Base-by-base conservation (phyloP, 2,888 invertebrate species). In the Eledona agricola region DNA sequence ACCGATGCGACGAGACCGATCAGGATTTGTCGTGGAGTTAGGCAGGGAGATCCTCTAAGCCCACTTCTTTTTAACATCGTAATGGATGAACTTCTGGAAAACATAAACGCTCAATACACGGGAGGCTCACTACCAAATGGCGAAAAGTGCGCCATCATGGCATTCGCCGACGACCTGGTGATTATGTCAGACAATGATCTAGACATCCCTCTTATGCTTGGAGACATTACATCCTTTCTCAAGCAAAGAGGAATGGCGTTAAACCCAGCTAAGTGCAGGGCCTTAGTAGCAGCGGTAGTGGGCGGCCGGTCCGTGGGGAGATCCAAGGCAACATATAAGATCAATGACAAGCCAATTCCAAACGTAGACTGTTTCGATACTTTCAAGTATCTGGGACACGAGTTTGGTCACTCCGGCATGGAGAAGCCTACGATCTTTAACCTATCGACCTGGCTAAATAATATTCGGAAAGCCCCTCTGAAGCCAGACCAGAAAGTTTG, bases 401-500 rank as follows among this genome's bases (percentile, higher is more conserved):
- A 42, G 4, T 52, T 51, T 12, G 54, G 49, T 0, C 23, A 40
- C 3, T 34, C 51, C 2, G 62, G 62, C 1, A 43, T 55, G 0
- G 20, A 17, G 1, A 57, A 58, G 32, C 62, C 60, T 0, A 34
- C 29, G 7, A 12, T 57, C 3, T 25, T 35, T 4, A 12, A 51
- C 47, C 42, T 62, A 1, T 4, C 60, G 59, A 23, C 37, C 67
- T 55, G 57, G 60, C 46, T 76, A 2, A 16, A 51, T 1, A 64
- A 64, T 31, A 45, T 74, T 22, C 42, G 51, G 2, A 45, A 45
- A 35, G 69, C 72, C 0, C 72, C 74, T 0, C 60, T 77, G 0
- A 76, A 75, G 47, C 77, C 76, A 0, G 70, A 74, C 25, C 77
- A 77, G 57, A 67, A 73, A 43, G 20, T 74, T 0, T 50, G 58